Percentiles rank a stretch among this genome's conserved stretches.
These are phyloP conservation scores for Ceyx cyanopectus DNA, from an alignment of 2,113 vertebrate genomes.

Conservation along the genomic window DNA sequence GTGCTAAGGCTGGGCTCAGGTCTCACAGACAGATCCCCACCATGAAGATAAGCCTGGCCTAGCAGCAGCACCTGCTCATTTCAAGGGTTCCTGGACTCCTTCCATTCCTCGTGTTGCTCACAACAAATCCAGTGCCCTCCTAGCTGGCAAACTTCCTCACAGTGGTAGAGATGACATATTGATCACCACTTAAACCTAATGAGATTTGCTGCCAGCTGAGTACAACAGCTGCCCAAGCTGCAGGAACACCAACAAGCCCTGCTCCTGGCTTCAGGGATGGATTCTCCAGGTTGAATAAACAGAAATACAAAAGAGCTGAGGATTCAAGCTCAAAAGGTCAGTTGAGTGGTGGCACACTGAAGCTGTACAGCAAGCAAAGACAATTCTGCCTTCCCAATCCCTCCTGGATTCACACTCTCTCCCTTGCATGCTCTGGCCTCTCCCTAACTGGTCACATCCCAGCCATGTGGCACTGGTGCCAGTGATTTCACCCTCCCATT, in stretches of 20 bases:
- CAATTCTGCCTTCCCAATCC: background rate
- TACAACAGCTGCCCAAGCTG: background rate
- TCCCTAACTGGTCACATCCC: background rate
- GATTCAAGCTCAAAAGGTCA: background rate
- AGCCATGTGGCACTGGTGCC: background rate
- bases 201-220: background rate
- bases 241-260: background rate
- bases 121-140: background rate
- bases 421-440: background rate
- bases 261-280: background rate
- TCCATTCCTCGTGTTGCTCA: background rate
- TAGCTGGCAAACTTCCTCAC: background rate
- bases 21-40: background rate
- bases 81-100: background rate
- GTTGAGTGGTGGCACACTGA: background rate
- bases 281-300: background rate
- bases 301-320: background rate
- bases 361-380: background rate
- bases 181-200: background rate
- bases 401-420: background rate
- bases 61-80: background rate
- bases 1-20: fast-evolving
- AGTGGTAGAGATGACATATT: background rate
- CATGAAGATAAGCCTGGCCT: background rate
- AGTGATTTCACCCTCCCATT: background rate